These are phyloP conservation scores for Cyclophora punctaria DNA, from an alignment of 2,888 invertebrate species.

Conservation along the genomic window DNA sequence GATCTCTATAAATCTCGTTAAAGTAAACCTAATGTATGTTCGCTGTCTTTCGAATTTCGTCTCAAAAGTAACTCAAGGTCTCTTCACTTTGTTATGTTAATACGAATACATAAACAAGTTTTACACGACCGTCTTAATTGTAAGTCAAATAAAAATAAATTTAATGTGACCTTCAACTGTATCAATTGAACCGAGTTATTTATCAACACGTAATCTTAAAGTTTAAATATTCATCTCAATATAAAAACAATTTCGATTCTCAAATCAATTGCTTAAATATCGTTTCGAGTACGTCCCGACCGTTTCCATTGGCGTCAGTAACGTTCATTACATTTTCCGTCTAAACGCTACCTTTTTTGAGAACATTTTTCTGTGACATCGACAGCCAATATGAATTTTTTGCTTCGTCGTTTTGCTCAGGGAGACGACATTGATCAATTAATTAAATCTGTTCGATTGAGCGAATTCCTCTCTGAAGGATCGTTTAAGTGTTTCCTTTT, in stretches of 20 bases:
- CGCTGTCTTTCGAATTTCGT: too few species aligned
- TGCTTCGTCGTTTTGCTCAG: constrained; percentile 22
- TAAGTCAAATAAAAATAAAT: background rate
- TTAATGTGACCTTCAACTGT: background rate
- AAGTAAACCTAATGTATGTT: too few species aligned
- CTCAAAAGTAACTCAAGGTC: too few species aligned
- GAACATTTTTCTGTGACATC: constrained; percentile 10
- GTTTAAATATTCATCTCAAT: constrained; percentile 30
- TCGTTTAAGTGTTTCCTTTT: constrained; percentile 11
- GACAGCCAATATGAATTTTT: constrained; percentile 14
- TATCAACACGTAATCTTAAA: constrained; percentile 18
- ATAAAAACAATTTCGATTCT: constrained; percentile 36
- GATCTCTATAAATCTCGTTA: too few species aligned
- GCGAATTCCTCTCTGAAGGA: constrained; percentile 25
- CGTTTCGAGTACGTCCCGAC: constrained; percentile 22
- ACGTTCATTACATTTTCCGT: constrained; percentile 15
- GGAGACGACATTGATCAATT: constrained; percentile 44
- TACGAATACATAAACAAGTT: too few species aligned
- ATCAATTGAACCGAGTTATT: constrained; percentile 1
- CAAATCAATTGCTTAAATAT: constrained; percentile 36
- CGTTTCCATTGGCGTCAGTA: constrained; percentile 12
- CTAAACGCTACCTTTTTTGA: constrained; percentile 10
- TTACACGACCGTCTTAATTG: background rate
- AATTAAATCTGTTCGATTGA: constrained; percentile 49
- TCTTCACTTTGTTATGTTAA: constrained; percentile 1